Conservation (phyloP, 2,888 invertebrate genomes). For the Rhogogaster chlorosoma region DNA sequence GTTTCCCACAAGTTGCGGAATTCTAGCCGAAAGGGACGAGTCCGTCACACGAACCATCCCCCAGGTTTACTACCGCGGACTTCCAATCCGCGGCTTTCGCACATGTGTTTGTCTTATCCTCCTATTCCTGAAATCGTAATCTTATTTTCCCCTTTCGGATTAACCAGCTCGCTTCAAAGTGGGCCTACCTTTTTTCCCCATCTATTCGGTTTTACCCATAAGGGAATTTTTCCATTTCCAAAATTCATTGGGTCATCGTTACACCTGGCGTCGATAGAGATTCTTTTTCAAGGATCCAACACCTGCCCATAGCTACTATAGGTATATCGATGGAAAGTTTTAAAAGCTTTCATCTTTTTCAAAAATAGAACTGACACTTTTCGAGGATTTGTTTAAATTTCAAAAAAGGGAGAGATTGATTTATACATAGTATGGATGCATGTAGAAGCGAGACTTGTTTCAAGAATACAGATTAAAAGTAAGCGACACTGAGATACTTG, state of each 20-base stretch:
- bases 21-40: conserved; percentile 26
- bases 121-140: not conserved
- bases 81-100: not conserved
- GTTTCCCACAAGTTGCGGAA: conserved; percentile 63
- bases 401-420: not conserved
- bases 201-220: not conserved
- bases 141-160: not conserved
- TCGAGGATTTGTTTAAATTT: not conserved
- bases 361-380: not conserved
- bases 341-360: not conserved
- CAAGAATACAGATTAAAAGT: not conserved
- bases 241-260: not conserved
- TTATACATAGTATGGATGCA: not conserved
- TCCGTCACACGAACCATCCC: not conserved
- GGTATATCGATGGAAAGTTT: not conserved
- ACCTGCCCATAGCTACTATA: not conserved
- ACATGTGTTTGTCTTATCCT: conserved; percentile 41
- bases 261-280: not conserved
- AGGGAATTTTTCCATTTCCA: too few species aligned
- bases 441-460: not conserved
- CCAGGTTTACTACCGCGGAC: not conserved
- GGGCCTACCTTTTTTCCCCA: not conserved
- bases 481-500: conserved; percentile 4
- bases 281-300: not conserved
- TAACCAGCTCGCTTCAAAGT: not conserved